Conservation (phyloP, 2,888 invertebrate species). For the Fragum sueziense region DNA sequence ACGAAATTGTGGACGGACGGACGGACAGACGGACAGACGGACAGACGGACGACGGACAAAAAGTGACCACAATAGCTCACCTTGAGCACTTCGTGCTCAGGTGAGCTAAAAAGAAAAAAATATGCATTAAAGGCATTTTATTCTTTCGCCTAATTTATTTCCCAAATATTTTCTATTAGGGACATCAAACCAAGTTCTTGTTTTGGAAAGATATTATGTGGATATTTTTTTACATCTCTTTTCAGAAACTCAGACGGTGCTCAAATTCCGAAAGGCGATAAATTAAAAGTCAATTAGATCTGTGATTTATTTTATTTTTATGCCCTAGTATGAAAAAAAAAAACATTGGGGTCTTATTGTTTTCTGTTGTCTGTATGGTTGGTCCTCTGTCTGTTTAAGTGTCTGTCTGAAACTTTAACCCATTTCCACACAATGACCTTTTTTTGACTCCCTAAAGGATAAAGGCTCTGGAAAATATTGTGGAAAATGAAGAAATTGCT, state of each 20-base stretch:
- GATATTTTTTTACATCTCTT: background rate
- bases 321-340: background rate
- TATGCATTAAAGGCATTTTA: background rate
- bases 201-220: no score
- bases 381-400: no score
- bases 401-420: no score
- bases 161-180: background rate
- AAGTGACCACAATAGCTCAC: background rate
- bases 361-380: background rate
- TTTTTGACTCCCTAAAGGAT: no score
- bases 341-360: background rate
- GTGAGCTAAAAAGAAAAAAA: background rate
- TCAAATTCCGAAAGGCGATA: background rate
- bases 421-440: no score
- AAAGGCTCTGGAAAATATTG: no score
- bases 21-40: no score
- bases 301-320: background rate
- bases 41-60: background rate
- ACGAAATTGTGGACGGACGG: no score
- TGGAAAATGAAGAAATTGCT: no score
- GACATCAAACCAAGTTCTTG: no score
- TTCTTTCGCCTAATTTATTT: background rate
- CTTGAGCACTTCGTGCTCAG: background rate
- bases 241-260: slow-evolving; percentile 1
- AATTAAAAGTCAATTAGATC: slow-evolving; percentile 2